Percentiles rank a stretch among this genome's conserved stretches.
These are phyloP conservation scores for Ctenopoma multispine DNA, from an alignment of 2,797 vertebrate genomes.

Conservation along the genomic window DNA sequence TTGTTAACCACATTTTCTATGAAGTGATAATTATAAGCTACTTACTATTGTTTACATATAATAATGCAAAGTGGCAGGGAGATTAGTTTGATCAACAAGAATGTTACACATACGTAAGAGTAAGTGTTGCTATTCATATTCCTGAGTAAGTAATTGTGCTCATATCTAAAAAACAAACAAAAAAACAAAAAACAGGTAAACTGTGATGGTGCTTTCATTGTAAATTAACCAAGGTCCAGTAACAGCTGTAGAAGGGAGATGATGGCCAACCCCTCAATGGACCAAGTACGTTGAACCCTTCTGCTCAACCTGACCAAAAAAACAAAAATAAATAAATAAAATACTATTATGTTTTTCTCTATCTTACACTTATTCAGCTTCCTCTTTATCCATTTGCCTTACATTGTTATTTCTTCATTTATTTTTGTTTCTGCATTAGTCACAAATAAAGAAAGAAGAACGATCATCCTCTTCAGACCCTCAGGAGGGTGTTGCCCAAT, in stretches of 20 bases:
- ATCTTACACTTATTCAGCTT: background rate
- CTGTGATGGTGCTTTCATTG: too few species aligned
- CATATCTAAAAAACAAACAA: background rate
- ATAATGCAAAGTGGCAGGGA: background rate
- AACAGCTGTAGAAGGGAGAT: too few species aligned
- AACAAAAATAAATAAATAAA: background rate
- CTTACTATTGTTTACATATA: constrained; percentile 1
- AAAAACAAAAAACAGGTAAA: background rate
- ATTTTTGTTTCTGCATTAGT: constrained; percentile 26
- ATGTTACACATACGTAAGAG: constrained; percentile 10
- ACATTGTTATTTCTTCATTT: constrained; percentile 23
- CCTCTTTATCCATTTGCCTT: constrained; percentile 15
- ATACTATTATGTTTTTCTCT: background rate
- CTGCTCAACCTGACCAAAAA: background rate
- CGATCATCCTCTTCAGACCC: constrained; percentile 36
- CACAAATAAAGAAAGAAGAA: constrained; percentile 41
- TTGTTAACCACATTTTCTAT: too few species aligned
- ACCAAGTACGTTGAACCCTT: background rate
- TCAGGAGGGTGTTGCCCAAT: constrained; percentile 24
- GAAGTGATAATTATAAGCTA: background rate
- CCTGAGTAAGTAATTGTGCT: background rate
- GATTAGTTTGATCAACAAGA: background rate
- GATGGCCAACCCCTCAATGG: background rate
- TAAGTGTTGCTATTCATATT: background rate
- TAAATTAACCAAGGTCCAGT: constrained; percentile 15